Percentiles rank a stretch among this genome's conserved stretches.
Evolutionary conservation across 2,888 invertebrate genomes (phyloP).

Genomic region (Eupithecia abbreviata): DNA sequence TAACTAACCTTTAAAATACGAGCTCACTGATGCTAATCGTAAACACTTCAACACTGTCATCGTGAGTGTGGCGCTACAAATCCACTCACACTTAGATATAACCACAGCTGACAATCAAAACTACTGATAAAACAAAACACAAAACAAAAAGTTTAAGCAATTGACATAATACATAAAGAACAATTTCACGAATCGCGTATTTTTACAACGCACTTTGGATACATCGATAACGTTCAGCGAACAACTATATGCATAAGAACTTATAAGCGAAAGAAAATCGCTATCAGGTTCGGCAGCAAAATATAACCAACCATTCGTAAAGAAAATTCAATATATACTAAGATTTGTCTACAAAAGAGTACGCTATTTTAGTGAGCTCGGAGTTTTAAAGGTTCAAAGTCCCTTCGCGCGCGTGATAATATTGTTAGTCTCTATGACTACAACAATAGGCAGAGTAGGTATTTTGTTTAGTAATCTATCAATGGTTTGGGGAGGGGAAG

Average conservation of each 20-base stretch:
- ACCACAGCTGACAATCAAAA: not conserved
- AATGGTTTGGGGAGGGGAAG: too few species aligned
- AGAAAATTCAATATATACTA: not conserved
- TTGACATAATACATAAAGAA: not conserved
- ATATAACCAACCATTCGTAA: not conserved
- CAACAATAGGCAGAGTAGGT: not conserved
- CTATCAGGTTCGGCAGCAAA: not conserved
- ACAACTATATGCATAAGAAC: not conserved
- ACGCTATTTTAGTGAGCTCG: slow-evolving; percentile 32
- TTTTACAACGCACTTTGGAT: slow-evolving; percentile 16
- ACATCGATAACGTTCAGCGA: slow-evolving; percentile 21
- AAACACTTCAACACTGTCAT: slow-evolving; percentile 56
- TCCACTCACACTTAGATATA: not conserved
- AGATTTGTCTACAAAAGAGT: not conserved
- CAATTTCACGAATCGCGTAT: not conserved
- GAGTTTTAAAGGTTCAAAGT: slow-evolving; percentile 31
- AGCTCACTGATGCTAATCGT: slow-evolving; percentile 50
- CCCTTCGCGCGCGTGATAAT: slow-evolving; percentile 17
- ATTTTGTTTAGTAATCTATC: not conserved
- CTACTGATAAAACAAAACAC: not conserved
- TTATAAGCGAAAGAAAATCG: not conserved
- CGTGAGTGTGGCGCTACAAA: slow-evolving; percentile 42
- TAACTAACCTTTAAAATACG: slow-evolving; percentile 61
- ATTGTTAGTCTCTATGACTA: not conserved
- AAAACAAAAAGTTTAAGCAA: not conserved